Evolutionary conservation across 2,888 invertebrate species (phyloP), one percentile per base, ranked within the genome.

Genomic region (Gastrophysa polygoni): DNA sequence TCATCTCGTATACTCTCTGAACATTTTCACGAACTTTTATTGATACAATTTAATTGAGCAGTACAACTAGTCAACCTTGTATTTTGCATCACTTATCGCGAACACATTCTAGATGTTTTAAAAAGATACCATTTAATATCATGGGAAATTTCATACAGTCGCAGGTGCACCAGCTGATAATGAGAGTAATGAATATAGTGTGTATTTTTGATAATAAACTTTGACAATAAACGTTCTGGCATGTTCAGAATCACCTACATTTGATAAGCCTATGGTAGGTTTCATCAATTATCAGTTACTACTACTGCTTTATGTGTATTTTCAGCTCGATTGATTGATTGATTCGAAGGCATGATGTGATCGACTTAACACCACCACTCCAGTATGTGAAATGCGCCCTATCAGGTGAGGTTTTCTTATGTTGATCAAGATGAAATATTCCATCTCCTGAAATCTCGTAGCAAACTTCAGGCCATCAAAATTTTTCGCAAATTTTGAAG

Each of bases 91-190:
- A 59, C 63, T 71, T 69, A 73, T 72, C 69, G 64, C 64, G 71
- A 73, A 73, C 68, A 71, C 68, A 72, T 71, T 72, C 70, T 71
- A 72, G 74, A 74, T 74, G 64, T 69, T 67, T 67, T 65, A 60
- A 65, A 52, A 51, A 66, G 69, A 72, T 72, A 72, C 66, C 66
- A 65, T 70, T 72, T 69, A 58, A 71, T 70, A 73, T 71, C 70
- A 71, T 75, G 75, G 66, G 75, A 75, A 73, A 70, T 61, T 73
- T 66, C 60, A 66, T 66, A 67, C 49, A 64, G 59, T 64, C 63
- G 71, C 75, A 75, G 75, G 72, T 75, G 75, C 63, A 61, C 63
- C 54, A 57, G 63, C 70, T 72, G 75, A 75, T 75, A 75, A 71
- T 74, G 66, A 67, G 61, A 63, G 68, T 71, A 68, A 69, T 69